Evolutionary conservation across 2,113 vertebrate species (phyloP).

Genomic region (Hemiscyllium ocellatum): DNA sequence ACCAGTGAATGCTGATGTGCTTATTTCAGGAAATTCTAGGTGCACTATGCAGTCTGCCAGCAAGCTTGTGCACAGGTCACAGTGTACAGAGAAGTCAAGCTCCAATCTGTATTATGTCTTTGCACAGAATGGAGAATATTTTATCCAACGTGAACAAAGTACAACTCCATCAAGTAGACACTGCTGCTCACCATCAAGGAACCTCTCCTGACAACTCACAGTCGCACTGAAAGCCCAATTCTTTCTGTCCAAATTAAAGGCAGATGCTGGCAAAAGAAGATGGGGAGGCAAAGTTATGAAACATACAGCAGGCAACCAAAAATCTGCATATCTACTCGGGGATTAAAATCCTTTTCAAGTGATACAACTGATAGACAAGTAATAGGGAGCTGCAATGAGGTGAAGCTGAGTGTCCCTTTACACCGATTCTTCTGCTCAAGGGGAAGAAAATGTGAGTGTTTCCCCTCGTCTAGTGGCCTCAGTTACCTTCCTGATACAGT

Average conservation of each 20-base stretch:
- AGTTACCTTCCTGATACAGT: background rate
- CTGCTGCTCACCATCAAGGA: background rate
- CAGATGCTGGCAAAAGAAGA: background rate
- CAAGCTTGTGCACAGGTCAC: background rate
- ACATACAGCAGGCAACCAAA: background rate
- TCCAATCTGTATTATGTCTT: background rate
- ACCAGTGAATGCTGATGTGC: background rate
- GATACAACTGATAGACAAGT: background rate
- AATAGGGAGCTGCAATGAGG: background rate
- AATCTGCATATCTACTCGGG: background rate
- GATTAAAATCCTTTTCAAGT: background rate
- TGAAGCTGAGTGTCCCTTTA: background rate
- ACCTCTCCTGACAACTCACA: background rate
- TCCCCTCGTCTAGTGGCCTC: background rate
- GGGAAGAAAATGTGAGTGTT: background rate
- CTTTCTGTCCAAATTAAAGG: background rate
- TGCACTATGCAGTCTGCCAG: background rate
- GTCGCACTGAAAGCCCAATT: background rate
- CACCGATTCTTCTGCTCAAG: background rate
- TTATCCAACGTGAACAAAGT: background rate
- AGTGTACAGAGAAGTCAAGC: background rate
- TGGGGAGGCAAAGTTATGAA: background rate
- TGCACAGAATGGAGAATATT: background rate
- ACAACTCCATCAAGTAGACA: background rate
- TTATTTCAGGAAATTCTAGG: background rate